phyloP scores from a whole-genome alignment of 1,140 invertebrate genomes.

The Procambarus virginalis region DNA sequence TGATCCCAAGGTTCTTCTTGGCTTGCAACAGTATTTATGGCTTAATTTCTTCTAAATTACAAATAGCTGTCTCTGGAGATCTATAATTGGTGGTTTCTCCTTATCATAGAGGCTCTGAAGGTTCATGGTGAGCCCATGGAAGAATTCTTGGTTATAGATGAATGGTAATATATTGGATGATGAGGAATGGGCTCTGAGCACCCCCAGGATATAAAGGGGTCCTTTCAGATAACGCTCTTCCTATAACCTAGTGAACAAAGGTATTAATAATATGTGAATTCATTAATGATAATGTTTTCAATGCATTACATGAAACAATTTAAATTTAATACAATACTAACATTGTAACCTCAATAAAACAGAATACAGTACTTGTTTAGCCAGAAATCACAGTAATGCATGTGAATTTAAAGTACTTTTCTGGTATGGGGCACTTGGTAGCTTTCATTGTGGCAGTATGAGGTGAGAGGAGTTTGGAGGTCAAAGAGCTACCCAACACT shows the following conservation, averaged over 20 bases:
- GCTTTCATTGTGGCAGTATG: too few species aligned
- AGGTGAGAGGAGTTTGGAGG: too few species aligned
- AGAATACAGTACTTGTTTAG: too few species aligned
- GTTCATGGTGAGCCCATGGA: background rate
- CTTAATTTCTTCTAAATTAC: slow-evolving; percentile 30
- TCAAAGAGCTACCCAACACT: too few species aligned
- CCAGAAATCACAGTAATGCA: too few species aligned
- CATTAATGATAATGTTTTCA: too few species aligned
- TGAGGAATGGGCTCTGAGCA: slow-evolving; percentile 19
- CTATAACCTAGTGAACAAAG: slow-evolving; percentile 11
- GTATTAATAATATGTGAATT: background rate
- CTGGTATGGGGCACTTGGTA: too few species aligned
- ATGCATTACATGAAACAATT: too few species aligned
- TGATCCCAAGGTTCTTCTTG: slow-evolving; percentile 38
- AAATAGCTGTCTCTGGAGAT: slow-evolving; percentile 16
- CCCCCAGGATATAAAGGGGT: slow-evolving; percentile 32
- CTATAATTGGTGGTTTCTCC: slow-evolving; percentile 27
- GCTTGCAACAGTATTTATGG: slow-evolving; percentile 6
- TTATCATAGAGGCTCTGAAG: slow-evolving; percentile 14
- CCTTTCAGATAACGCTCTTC: slow-evolving; percentile 41
- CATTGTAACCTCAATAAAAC: too few species aligned
- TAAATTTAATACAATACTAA: too few species aligned
- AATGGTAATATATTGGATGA: slow-evolving; percentile 24
- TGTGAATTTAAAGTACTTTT: too few species aligned
- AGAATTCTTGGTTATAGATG: slow-evolving; percentile 14